Evolutionary conservation across 2,888 invertebrate genomes (phyloP), one percentile per base, ranked within the genome.

Genomic region (Apantesis nais): DNA sequence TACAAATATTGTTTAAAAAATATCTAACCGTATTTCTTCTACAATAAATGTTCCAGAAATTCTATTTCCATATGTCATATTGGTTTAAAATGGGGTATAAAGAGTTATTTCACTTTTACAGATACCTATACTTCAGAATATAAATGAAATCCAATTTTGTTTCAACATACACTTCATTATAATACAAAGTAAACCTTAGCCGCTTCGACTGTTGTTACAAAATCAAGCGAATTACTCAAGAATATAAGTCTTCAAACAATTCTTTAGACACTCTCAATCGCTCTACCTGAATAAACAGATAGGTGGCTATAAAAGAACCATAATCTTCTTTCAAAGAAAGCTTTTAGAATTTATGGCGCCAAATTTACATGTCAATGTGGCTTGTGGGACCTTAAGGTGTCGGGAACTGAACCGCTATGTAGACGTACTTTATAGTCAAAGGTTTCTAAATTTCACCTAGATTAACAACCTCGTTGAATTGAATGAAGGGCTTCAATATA

Each of bases 341-440:
- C 83, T 83, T 83, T 83, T 76, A 80, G 78, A 80, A 76, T 81
- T 83, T 83, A 82, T 81, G 80, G 81, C 75, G 66, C 62, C 62
- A 70, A 80, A 83, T 83, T 83, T 83, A 83, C 82, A 83, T 83
- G 76, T 83, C 82, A 83, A 83, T 82, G 80, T 79, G 67, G 72
- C 75, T 75, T 80, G 80, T 80, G 79, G 66, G 77, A 79, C 74
- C 73, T 66, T 44, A 74, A 62, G 62, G 68, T 71, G 74, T 68
- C 66, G 65, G 22, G 68, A 74, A 72, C 74, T 67, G 70, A 73
- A 73, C 65, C 77, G 69, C 72, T 55, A 11, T 65, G 67, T 66
- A 65, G 62, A 65, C 37, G 71, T 71, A 60, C 52, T 70, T 62
- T 37, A 52, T 62, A 29, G 52, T 66, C 62, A 62, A 52, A 55